Conservation (phyloP, 2,113 vertebrate species). For the Boleophthalmus pectinirostris region DNA sequence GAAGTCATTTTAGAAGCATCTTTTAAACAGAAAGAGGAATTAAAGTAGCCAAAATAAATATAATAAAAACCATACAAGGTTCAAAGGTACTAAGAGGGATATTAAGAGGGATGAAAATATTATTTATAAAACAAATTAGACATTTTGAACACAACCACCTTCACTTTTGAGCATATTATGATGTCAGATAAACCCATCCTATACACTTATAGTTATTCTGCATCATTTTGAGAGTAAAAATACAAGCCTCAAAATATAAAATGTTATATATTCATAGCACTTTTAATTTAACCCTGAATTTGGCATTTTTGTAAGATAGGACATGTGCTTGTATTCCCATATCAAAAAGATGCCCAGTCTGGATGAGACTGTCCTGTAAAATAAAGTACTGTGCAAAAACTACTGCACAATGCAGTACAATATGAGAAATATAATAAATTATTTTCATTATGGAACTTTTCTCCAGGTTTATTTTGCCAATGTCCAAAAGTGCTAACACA, state of each 20-base stretch:
- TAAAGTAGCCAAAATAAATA: neutral
- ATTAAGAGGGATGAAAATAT: too few relatives aligned
- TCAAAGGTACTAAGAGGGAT: neutral
- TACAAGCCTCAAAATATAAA: too few relatives aligned
- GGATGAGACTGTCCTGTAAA: neutral
- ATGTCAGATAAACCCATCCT: neutral
- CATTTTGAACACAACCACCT: neutral
- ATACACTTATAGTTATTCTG: neutral
- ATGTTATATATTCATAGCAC: too few relatives aligned
- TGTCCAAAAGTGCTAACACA: constrained; percentile 3
- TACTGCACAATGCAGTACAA: neutral
- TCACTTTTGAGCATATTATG: neutral
- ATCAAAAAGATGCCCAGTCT: neutral
- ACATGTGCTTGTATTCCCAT: neutral
- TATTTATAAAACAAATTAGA: neutral
- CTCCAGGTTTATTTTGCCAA: neutral
- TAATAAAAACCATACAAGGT: too few relatives aligned
- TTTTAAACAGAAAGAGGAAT: neutral
- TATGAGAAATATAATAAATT: neutral
- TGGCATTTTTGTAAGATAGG: neutral
- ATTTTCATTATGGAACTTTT: neutral
- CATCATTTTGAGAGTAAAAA: too few relatives aligned
- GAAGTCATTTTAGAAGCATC: neutral
- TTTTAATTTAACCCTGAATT: neutral
- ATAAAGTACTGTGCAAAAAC: neutral